Base-by-base conservation (phyloP, 1,140 invertebrate species). In the Artemia franciscana region DNA sequence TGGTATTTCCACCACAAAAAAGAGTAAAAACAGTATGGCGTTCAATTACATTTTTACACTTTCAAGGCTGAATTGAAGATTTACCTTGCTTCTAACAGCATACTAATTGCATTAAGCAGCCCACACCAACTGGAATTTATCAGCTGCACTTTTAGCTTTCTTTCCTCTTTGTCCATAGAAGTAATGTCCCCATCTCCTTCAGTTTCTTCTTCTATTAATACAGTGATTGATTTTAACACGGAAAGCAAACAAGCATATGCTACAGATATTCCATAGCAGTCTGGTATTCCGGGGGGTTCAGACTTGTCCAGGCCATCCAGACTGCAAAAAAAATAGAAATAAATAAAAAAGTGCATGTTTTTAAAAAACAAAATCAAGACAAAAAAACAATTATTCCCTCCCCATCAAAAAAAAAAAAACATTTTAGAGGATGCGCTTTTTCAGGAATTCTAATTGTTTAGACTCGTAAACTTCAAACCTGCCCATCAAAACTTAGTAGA, bases 71-170 rank as follows among this genome's bases (percentile, higher is more conserved):
- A n/a, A n/a, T n/a, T n/a, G n/a, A n/a, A n/a, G n/a, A 58, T 58
- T 57, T 73, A 83, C 82, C 82, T 94, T 1, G 91, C 91, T 74
- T 97, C 94, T 18, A 96, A 82, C 15, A 98, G 73, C 0, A 92
- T 83, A 66, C 87, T 88, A 25, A 97, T 75, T 5, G 92, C 91
- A 67, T 89, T 88, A 15, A 96, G 76, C 26, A 97, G 74, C 5
- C 91, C 91, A 71, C 88, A 91, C 91, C 92, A 97, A 65, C 91
- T 91, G 0, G 91, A 96, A 70, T 88, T 88, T 3, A 97, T 83
- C 23, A 98, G 73, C 72, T 94, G 85, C 57, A 77, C 73, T 67
- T 84, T 79, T 7, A 86, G 69, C 61, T 79, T 77, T 62, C 74
- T 76, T 58, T 78, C 76, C 5, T 75, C 74, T 66, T 79, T 75